Percentiles rank a stretch among this genome's conserved stretches.
Conservation (phyloP, 35 echinoderm and acorn worm species). For the Apostichopus californicus region DNA sequence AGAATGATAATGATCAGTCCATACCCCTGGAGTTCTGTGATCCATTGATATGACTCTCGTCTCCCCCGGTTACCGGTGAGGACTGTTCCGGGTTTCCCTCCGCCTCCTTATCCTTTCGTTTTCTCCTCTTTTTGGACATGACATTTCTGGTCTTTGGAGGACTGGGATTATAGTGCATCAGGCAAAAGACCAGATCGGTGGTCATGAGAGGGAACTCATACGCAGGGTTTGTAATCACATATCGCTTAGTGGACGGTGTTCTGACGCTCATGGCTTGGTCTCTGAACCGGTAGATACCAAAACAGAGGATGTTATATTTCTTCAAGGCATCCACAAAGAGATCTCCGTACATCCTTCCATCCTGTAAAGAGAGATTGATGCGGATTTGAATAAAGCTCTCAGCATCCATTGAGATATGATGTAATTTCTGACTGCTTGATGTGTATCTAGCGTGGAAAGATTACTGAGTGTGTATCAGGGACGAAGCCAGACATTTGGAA, state of each 20-base stretch:
- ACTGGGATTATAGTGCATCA: slow-evolving; percentile 86
- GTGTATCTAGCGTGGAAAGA: no score
- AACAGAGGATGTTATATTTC: slow-evolving; percentile 90
- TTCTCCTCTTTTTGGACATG: slow-evolving; percentile 77
- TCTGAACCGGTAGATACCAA: slow-evolving; percentile 92
- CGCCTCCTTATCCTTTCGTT: slow-evolving; percentile 54
- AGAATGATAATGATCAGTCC: slow-evolving; percentile 42
- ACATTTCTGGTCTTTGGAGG: slow-evolving; percentile 57
- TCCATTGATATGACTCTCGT: slow-evolving; percentile 31
- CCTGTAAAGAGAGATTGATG: slow-evolving; percentile 41
- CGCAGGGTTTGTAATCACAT: slow-evolving; percentile 95
- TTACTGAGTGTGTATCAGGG: no score
- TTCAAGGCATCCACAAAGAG: slow-evolving; percentile 85
- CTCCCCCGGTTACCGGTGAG: background rate
- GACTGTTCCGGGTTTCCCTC: slow-evolving; percentile 12
- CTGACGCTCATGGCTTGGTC: slow-evolving; percentile 58
- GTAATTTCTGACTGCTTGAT: no score
- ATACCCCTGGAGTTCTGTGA: slow-evolving; percentile 35
- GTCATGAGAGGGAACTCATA: slow-evolving; percentile 92
- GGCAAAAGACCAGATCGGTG: slow-evolving; percentile 89
- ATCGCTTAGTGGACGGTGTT: slow-evolving; percentile 82
- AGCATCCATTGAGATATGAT: no score
- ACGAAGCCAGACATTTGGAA: no score
- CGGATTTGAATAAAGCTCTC: no score
- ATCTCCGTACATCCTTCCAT: slow-evolving; percentile 97